Percentiles rank a stretch among this genome's conserved stretches.
phyloP scores from a whole-genome alignment of 2,888 invertebrate genomes.

The Tupiocoris notatus region DNA sequence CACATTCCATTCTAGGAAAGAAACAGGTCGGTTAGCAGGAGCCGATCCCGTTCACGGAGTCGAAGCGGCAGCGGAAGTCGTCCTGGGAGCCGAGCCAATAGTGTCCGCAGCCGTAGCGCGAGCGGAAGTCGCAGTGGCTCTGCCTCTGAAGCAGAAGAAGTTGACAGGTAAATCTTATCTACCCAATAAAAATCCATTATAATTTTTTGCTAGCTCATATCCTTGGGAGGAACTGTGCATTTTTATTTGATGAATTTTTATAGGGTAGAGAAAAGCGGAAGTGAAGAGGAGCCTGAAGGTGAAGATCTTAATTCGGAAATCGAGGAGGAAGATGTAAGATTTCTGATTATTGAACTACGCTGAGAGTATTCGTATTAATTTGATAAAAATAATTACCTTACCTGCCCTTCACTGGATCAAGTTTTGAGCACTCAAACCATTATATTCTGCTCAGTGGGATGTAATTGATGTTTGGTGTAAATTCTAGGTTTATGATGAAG shows the following conservation, averaged over 20 bases:
- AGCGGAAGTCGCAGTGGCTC: constrained; percentile 48
- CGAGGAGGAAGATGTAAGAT: constrained; percentile 50
- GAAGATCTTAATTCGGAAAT: constrained; percentile 63
- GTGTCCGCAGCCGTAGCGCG: constrained; percentile 45
- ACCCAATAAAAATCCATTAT: no score
- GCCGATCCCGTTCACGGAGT: constrained; percentile 38
- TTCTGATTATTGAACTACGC: no score
- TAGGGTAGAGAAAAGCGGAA: constrained; percentile 67
- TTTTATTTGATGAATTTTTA: no score
- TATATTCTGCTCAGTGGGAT: no score
- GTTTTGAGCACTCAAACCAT: no score
- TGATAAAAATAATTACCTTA: no score
- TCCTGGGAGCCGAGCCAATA: constrained; percentile 40
- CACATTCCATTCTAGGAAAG: constrained; percentile 14
- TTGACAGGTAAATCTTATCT: no score
- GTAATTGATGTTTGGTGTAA: no score
- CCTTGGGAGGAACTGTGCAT: no score
- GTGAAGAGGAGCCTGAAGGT: constrained; percentile 72
- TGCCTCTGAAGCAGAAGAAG: constrained; percentile 51
- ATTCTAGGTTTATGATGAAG: constrained; percentile 64
- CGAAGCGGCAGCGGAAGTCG: constrained; percentile 45
- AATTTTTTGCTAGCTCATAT: no score
- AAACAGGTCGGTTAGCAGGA: constrained; percentile 19
- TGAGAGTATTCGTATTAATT: no score
- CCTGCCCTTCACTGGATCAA: no score